Evolutionary conservation across 2,888 invertebrate species (phyloP), one percentile per base, ranked within the genome.

Genomic region (Hetaerina titia): DNA sequence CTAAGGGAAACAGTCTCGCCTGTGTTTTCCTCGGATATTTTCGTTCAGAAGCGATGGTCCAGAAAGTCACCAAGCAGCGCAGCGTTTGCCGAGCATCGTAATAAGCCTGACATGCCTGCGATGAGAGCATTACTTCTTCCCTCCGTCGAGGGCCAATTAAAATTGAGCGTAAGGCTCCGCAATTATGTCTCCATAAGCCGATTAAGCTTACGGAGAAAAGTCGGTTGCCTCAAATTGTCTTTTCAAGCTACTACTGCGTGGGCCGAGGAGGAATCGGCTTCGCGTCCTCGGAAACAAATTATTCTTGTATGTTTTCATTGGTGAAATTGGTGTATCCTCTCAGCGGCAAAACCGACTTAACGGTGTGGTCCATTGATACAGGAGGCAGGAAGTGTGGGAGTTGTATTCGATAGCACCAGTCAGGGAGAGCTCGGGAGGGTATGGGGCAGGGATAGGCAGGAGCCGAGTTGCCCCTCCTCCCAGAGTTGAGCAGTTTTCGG

Each of bases 111-210:
- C 81, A 31, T 2, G 7, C 1, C 31, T n/a, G 13, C 25, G 81
- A 81, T 81, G 81, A 81, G 25, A 31, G 81, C 81, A 81, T 81
- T 81, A 81, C 58, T 95, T 74, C 31, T 69, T 94, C 31, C 74
- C 94, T 58, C 45, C 25, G 94, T 94, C 95, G 95, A 95, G 57
- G 8, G 89, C 60, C 95, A 95, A 95, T 94, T 94, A 95, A 95
- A 94, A 94, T 87, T 74, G 92, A 31, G 13, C 25, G 25, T 81
- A 81, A 81, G 81, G 25, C 13, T 31, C 81, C 31, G 11, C 13
- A 31, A 81, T 31, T 15, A 81, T 31, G 31, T 81, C 81, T 9
- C 31, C 25, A 15, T 31, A 56, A 45, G 56, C 60, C 19, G 25
- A 57, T 60, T 25, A 25, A 31, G 31, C 63, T 89, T 45, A 89